Percentiles rank a stretch among this genome's conserved stretches.
Conservation (phyloP, 2,888 invertebrate species). For the Chrysina gloriosa region DNA sequence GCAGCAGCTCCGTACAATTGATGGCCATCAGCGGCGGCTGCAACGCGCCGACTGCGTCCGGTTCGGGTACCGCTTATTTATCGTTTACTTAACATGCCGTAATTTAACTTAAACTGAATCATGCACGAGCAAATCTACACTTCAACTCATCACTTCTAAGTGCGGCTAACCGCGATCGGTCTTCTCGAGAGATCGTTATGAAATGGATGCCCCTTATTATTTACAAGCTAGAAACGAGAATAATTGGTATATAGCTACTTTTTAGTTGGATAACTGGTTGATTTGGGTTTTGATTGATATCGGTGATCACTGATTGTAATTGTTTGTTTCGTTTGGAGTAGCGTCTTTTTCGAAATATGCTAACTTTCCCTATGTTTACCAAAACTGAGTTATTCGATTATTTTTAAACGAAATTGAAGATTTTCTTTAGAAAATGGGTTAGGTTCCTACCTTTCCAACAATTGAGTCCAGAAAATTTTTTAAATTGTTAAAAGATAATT, state of each 20-base stretch:
- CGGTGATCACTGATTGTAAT: background rate
- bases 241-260: no score
- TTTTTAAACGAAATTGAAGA: no score
- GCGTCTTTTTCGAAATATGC: background rate
- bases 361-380: background rate
- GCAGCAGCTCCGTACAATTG: constrained; percentile 30
- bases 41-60: background rate
- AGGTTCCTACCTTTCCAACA: no score
- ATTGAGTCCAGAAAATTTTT: no score
- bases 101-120: constrained; percentile 36
- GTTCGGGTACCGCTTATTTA: constrained; percentile 27
- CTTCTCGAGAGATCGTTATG: background rate
- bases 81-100: constrained; percentile 37
- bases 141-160: constrained; percentile 20
- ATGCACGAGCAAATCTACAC: constrained; percentile 33
- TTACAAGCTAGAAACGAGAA: no score
- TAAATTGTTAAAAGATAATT: no score
- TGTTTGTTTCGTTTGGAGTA: background rate
- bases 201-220: background rate
- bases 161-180: background rate
- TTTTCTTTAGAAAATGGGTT: no score
- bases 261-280: no score
- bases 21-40: constrained; percentile 14
- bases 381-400: no score
- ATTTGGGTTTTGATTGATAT: no score